Evolutionary conservation across 64 coral and sea anemone species (phyloP), one percentile per base, ranked within the genome.

Genomic region (Porites australiensis): DNA sequence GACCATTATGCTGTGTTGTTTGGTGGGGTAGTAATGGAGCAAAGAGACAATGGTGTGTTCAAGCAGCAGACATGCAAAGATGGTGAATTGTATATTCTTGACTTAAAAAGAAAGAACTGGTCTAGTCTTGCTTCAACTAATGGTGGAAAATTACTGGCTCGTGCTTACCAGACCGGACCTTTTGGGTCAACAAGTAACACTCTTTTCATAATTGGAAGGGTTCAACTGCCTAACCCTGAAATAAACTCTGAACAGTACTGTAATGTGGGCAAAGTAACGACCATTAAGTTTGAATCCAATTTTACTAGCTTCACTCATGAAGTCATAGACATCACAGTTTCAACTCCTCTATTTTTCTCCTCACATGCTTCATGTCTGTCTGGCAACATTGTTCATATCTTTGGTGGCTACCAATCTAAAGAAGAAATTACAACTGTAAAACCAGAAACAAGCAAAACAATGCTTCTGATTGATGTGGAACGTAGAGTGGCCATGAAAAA

Each of bases 361-460:
- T 19, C 80, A 83, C n/a, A n/a, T n/a, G n/a, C n/a, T n/a, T 43
- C 19, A 11, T 64, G 80, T 57, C 16, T n/a, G 13, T 69, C 50
- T 86, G 46, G 3, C 70, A 9, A 87, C 8, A 87, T 87, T 16
- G 55, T 70, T 21, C 53, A 87, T 55, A 58, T 72, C 19, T 87
- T 87, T 87, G 83, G 66, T 87, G 83, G 83, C 83, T 58, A 87
- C 14, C 1, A 70, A 4, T 64, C 65, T 16, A 18, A 66, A 18
- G 68, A 1, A n/a, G 49, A 51, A 13, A 71, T 21, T 23, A 68
- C 21, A 12, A 18, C 4, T 9, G 70, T 64, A 43, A 52, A 86
- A 52, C 82, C 82, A 67, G n/a, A 64, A 52, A 13, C 18, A 48
- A 86, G 18, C 70, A 70, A 27, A 86, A 13, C 16, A 16, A 13